These are phyloP conservation scores for Anguilla japonica DNA, from an alignment of 2,113 vertebrate species.

Conservation along the genomic window DNA sequence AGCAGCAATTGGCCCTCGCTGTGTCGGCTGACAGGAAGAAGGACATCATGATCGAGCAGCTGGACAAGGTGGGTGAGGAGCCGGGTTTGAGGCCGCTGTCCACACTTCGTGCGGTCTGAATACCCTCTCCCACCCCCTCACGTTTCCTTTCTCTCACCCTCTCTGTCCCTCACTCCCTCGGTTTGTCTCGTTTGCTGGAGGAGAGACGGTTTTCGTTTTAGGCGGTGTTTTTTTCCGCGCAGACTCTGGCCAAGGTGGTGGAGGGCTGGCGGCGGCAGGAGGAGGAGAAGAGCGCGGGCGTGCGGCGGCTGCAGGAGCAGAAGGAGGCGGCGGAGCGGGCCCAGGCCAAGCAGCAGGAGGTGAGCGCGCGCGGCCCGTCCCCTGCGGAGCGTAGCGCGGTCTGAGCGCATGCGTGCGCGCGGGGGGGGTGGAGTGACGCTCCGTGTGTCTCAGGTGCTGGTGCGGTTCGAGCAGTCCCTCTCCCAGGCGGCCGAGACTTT, in stretches of 20 bases:
- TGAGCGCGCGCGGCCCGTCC: slow-evolving; percentile 22
- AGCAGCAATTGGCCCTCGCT: slow-evolving; percentile 70
- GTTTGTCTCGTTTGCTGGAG: too few species aligned
- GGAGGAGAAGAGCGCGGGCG: slow-evolving; percentile 57
- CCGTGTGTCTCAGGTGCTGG: slow-evolving; percentile 50
- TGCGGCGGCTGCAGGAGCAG: slow-evolving; percentile 63
- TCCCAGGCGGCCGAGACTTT: slow-evolving; percentile 60
- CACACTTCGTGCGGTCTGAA: not conserved
- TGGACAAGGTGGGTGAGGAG: slow-evolving; percentile 68
- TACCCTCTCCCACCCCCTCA: not conserved
- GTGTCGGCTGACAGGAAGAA: slow-evolving; percentile 72
- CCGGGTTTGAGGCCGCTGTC: not conserved
- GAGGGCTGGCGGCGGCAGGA: slow-evolving; percentile 75
- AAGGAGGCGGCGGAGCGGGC: slow-evolving; percentile 57
- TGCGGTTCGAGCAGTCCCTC: slow-evolving; percentile 61
- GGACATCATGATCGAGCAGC: slow-evolving; percentile 76
- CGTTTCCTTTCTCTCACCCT: not conserved
- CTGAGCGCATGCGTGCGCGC: not conserved
- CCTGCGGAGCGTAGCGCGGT: not conserved
- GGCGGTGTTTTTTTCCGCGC: not conserved
- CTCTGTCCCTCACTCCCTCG: not conserved
- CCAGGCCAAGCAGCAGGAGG: slow-evolving; percentile 65
- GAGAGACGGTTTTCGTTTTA: not conserved
- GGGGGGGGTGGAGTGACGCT: not conserved
- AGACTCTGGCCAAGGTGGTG: slow-evolving; percentile 75